phyloP scores from a whole-genome alignment of 53 echinoderm and acorn worm genomes.

The Holothuria leucospilota region DNA sequence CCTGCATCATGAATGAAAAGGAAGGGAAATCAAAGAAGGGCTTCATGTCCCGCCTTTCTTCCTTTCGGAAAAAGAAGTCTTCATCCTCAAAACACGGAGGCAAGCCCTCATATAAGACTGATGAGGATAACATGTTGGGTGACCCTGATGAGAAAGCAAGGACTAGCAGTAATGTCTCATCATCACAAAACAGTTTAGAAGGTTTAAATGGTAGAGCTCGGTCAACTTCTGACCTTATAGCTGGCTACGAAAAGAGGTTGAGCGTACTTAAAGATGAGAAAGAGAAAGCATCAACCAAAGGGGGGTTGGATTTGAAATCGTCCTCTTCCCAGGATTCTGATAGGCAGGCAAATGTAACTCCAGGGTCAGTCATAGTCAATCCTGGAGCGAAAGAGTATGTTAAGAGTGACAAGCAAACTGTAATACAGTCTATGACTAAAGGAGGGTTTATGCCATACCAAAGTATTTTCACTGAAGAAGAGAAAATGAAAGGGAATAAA shows the following conservation, averaged over 20 bases:
- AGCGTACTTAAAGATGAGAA: slow-evolving; percentile 75
- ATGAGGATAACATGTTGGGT: not conserved
- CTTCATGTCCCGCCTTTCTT: slow-evolving; percentile 87
- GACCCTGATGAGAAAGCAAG: slow-evolving; percentile 33
- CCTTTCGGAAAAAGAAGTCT: slow-evolving; percentile 91
- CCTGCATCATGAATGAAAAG: slow-evolving; percentile 40
- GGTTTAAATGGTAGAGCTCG: slow-evolving; percentile 37
- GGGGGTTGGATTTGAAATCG: not conserved
- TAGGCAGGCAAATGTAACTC: not conserved
- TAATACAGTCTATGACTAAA: not conserved
- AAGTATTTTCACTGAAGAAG: slow-evolving; percentile 19
- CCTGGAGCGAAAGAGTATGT: too few species aligned
- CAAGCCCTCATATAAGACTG: not conserved
- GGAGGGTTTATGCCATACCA: slow-evolving; percentile 16
- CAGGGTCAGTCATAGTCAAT: not conserved
- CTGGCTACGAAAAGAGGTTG: slow-evolving; percentile 70
- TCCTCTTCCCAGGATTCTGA: slow-evolving; percentile 38
- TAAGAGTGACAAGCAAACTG: too few species aligned
- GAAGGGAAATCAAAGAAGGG: slow-evolving; percentile 68
- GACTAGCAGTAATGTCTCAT: slow-evolving; percentile 10
- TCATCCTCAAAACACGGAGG: not conserved
- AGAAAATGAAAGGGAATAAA: not conserved
- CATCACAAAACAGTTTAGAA: slow-evolving; percentile 37
- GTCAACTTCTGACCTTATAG: slow-evolving; percentile 75
- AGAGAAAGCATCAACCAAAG: slow-evolving; percentile 27